A percentile compares a stretch with the other conserved stretches of the same genome.
Evolutionary conservation across 1,140 invertebrate genomes (phyloP).

Genomic region (Calephelis nemesis): DNA sequence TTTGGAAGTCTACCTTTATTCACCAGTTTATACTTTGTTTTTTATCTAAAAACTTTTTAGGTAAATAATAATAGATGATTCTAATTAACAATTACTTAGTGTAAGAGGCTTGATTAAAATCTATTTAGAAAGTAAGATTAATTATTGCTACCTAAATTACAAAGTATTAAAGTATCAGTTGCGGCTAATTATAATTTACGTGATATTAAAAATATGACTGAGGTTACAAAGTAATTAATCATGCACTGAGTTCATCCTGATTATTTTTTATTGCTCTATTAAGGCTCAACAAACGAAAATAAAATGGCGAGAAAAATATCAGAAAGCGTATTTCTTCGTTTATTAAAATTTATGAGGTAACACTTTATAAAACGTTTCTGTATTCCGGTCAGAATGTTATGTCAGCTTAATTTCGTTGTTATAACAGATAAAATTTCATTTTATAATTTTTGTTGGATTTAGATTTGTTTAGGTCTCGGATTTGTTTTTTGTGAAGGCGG

Average conservation of each 20-base stretch:
- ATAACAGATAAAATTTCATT: slow-evolving; percentile 13
- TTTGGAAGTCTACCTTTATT: too few species aligned
- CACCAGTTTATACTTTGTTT: too few species aligned
- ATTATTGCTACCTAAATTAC: too few species aligned
- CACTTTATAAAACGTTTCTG: slow-evolving; percentile 17
- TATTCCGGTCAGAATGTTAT: slow-evolving; percentile 5
- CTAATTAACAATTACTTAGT: too few species aligned
- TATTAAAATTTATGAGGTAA: slow-evolving; percentile 18
- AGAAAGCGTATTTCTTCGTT: slow-evolving; percentile 17
- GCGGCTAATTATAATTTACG: too few species aligned
- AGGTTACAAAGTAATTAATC: slow-evolving; percentile 8
- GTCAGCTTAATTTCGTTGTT: slow-evolving; percentile 7
- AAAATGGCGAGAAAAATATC: slow-evolving; percentile 13
- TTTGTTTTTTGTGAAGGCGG: not conserved
- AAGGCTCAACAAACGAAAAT: slow-evolving; percentile 16
- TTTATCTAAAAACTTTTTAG: too few species aligned
- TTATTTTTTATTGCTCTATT: slow-evolving; percentile 19
- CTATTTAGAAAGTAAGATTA: too few species aligned
- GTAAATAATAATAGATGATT: too few species aligned
- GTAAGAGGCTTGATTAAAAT: too few species aligned
- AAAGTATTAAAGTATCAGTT: too few species aligned
- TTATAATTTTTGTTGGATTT: slow-evolving; percentile 5
- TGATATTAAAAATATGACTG: not conserved
- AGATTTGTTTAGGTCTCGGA: slow-evolving; percentile 1
- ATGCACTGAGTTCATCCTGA: slow-evolving; percentile 4